A percentile compares a stretch with the other conserved stretches of the same genome.
Conservation (phyloP, 2,797 vertebrate genomes). For the Bryconaethiops microstoma region DNA sequence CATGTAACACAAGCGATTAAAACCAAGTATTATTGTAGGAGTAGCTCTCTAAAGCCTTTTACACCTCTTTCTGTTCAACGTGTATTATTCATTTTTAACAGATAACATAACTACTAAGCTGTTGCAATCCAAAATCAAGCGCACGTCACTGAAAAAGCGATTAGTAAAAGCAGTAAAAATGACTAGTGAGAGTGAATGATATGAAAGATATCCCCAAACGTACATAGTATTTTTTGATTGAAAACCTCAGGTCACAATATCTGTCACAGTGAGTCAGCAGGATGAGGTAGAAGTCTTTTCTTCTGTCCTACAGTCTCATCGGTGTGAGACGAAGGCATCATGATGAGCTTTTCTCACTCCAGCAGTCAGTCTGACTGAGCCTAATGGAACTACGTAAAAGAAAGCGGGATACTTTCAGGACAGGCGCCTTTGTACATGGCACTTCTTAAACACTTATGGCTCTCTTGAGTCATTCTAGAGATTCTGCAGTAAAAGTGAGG, state of each 20-base stretch:
- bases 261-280: constrained; percentile 4
- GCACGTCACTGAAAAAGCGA: no score
- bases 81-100: no score
- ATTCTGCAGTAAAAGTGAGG: background rate
- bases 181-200: background rate
- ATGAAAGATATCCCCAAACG: background rate
- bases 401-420: background rate
- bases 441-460: background rate
- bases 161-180: no score
- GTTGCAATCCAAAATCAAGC: no score
- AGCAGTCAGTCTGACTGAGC: background rate
- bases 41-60: no score
- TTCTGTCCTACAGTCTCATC: constrained; percentile 17
- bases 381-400: background rate
- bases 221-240: background rate
- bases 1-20: no score
- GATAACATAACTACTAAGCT: no score
- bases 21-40: no score
- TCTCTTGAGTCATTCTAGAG: background rate
- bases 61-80: no score
- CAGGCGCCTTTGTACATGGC: background rate
- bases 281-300: constrained; percentile 26
- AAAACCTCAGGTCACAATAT: background rate
- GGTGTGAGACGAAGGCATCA: constrained; percentile 5
- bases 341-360: constrained; percentile 4